Evolutionary conservation across 2,888 invertebrate species (phyloP), one percentile per base, ranked within the genome.

Genomic region (Selenia dentaria): DNA sequence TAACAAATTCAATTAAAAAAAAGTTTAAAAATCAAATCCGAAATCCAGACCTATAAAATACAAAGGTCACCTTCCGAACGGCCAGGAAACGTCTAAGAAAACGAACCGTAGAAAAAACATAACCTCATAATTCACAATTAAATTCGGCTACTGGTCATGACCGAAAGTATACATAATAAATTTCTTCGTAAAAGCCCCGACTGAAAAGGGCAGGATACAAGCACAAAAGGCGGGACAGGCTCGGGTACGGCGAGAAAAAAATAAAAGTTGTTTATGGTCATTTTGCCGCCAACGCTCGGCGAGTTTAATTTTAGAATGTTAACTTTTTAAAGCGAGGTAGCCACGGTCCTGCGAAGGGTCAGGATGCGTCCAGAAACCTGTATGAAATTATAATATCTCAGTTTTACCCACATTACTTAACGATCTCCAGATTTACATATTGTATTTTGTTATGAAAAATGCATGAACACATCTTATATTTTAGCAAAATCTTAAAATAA

Each of bases 41-140:
- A 59, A 49, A 29, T 37, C 46, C 52, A 42, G 66, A 73, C 73
- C 74, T 76, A 77, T 75, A 80, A 82, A 79, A 72, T 62, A 80
- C 75, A 82, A 86, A 82, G 83, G 77, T 57, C 50, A 88, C 82
- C 86, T 86, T 86, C 83, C 76, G 74, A 79, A 70, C 75, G 69
- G 77, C 70, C 79, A 78, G 82, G 83, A 84, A 83, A 78, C 69
- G 72, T 64, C 66, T 45, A 48, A 43, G 46, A 73, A 76, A 76
- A 79, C 64, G 61, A 56, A 64, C 64, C 64, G 72, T 34, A 5
- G 53, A 62, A 67, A 65, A 63, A 62, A 62, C 60, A 61, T 67
- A 65, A 67, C 80, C 77, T 76, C 89, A 89, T 90, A 89, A 81
- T 83, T 90, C 88, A 90, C 89, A 90, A 90, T 90, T 88, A 89